Conservation (phyloP, 2,888 invertebrate genomes). For the Chloroclysta siterata region DNA sequence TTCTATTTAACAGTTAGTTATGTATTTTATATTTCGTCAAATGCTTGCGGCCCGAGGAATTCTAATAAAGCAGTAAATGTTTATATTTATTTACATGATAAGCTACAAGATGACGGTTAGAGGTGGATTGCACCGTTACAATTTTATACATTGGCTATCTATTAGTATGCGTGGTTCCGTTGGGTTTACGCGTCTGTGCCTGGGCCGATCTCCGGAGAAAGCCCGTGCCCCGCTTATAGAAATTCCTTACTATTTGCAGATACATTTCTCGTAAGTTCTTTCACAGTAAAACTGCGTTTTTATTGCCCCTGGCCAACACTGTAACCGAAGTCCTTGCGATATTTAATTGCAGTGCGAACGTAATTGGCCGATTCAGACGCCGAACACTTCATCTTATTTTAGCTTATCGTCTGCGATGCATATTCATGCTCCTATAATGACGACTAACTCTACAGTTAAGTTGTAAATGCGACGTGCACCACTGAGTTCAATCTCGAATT, state of each 20-base stretch:
- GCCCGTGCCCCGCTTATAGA: slow-evolving; percentile 71
- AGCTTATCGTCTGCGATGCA: slow-evolving; percentile 61
- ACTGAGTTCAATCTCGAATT: slow-evolving; percentile 6
- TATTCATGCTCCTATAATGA: slow-evolving; percentile 65
- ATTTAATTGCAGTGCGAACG: slow-evolving; percentile 61
- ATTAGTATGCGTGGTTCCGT: slow-evolving; percentile 77
- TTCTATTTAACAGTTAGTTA: slow-evolving; percentile 65
- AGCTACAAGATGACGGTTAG: slow-evolving; percentile 59
- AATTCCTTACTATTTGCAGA: slow-evolving; percentile 61
- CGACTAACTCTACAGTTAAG: slow-evolving; percentile 54
- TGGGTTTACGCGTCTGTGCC: slow-evolving; percentile 62
- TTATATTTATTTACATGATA: slow-evolving; percentile 70
- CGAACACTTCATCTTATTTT: slow-evolving; percentile 62
- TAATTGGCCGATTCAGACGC: slow-evolving; percentile 60
- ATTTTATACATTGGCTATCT: slow-evolving; percentile 73
- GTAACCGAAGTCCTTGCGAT: slow-evolving; percentile 60
- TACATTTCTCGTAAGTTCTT: slow-evolving; percentile 70
- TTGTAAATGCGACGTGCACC: slow-evolving; percentile 35
- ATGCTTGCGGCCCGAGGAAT: slow-evolving; percentile 62
- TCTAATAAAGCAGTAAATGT: slow-evolving; percentile 76
- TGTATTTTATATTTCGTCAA: slow-evolving; percentile 71
- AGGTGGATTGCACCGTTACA: slow-evolving; percentile 77
- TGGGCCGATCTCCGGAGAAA: slow-evolving; percentile 70
- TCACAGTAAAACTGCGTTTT: slow-evolving; percentile 64
- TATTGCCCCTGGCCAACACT: slow-evolving; percentile 59